Percentiles rank a stretch among this genome's conserved stretches.
phyloP scores from a whole-genome alignment of 2,888 invertebrate species.

The Carabus problematicus region DNA sequence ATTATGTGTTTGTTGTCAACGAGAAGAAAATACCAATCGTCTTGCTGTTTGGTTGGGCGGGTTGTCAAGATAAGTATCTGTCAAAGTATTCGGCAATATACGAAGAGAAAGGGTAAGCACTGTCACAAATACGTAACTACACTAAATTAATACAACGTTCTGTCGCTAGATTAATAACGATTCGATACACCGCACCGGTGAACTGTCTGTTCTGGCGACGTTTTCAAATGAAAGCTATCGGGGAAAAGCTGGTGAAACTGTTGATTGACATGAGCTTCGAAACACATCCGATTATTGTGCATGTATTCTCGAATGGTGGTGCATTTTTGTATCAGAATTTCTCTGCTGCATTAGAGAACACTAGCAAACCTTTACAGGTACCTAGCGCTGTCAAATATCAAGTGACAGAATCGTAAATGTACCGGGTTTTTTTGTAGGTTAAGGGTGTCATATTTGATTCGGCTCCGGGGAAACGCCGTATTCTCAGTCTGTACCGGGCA shows the following conservation, averaged over 20 bases:
- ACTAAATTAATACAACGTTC: neutral
- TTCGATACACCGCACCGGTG: conserved; percentile 74
- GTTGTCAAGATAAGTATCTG: conserved; percentile 78
- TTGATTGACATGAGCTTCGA: conserved; percentile 72
- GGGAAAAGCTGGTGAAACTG: conserved; percentile 69
- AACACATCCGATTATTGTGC: conserved; percentile 75
- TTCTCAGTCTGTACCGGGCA: conserved; percentile 66
- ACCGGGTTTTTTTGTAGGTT: conserved; percentile 57
- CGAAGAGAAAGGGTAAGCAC: conserved; percentile 74
- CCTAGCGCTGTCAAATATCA: conserved; percentile 2
- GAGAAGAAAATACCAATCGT: conserved; percentile 73
- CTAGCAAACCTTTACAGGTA: conserved; percentile 63
- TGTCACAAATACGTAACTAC: neutral
- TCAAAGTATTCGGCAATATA: conserved; percentile 82
- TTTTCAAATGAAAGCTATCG: conserved; percentile 67
- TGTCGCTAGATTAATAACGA: conserved; percentile 72
- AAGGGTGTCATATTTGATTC: conserved; percentile 76
- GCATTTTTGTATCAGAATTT: conserved; percentile 75
- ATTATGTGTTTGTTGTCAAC: conserved; percentile 66
- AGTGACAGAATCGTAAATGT: neutral
- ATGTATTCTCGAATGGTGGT: conserved; percentile 80
- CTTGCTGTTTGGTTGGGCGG: conserved; percentile 80
- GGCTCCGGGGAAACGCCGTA: conserved; percentile 69
- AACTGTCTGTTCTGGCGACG: conserved; percentile 71
- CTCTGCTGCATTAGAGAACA: conserved; percentile 65